Evolutionary conservation across 2,888 invertebrate genomes (phyloP).

Genomic region (Gymnosoma rotundatum): DNA sequence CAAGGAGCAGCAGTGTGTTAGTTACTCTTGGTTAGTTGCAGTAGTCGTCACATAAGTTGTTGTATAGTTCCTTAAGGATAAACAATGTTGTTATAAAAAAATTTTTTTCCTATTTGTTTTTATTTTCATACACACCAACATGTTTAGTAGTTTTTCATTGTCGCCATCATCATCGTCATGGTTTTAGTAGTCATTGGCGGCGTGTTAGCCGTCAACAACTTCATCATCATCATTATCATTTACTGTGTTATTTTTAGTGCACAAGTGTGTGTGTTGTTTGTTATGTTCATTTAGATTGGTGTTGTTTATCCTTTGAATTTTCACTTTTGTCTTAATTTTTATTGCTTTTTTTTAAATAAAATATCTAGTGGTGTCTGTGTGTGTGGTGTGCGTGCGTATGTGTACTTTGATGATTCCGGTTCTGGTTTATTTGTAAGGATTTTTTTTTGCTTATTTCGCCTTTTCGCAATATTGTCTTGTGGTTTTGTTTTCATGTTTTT

Average conservation of each 20-base stretch:
- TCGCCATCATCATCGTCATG: conserved; percentile 36
- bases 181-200: conserved; percentile 31
- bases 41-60: conserved; percentile 2
- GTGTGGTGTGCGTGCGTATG: neutral
- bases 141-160: conserved; percentile 49
- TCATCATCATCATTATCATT: conserved; percentile 40
- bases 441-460: conserved; percentile 23
- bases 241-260: conserved; percentile 60
- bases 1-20: conserved; percentile 51
- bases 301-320: conserved; percentile 31
- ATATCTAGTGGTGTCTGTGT: neutral
- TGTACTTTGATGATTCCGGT: conserved; percentile 36
- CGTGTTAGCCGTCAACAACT: conserved; percentile 40
- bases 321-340: conserved; percentile 38
- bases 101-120: neutral
- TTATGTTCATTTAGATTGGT: conserved; percentile 1
- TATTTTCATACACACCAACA: conserved; percentile 4
- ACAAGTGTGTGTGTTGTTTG: conserved; percentile 44
- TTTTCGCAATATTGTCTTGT: conserved; percentile 61
- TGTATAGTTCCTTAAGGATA: conserved; percentile 31
- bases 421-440: conserved; percentile 32
- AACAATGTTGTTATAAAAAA: conserved; percentile 20
- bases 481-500: conserved; percentile 55
- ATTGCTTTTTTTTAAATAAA: neutral
- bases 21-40: conserved; percentile 40